phyloP scores from a whole-genome alignment of 2,797 vertebrate genomes.

The Etheostoma perlongum region DNA sequence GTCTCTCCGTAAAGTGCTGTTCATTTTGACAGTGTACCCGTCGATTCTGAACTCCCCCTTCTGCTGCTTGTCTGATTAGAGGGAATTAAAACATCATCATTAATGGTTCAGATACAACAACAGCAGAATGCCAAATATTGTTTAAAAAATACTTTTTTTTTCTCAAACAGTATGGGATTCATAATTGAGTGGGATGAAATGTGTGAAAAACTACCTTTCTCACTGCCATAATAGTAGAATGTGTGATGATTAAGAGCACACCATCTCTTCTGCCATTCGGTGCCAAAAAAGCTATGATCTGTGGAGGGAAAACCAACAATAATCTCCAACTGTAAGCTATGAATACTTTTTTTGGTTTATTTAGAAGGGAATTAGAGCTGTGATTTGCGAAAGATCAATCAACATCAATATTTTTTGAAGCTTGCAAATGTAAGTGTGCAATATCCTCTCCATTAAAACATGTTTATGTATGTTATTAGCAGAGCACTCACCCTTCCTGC shows the following conservation, averaged over 20 bases:
- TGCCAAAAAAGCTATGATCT: constrained; percentile 98
- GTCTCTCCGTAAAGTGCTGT: constrained; percentile 93
- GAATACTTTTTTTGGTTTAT: background rate
- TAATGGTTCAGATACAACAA: constrained; percentile 5
- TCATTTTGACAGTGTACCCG: constrained; percentile 93
- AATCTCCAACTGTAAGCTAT: background rate
- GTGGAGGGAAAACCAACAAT: constrained; percentile 37
- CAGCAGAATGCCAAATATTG: constrained; percentile 4
- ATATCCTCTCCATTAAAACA: background rate
- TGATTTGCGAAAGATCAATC: background rate
- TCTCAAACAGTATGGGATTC: background rate
- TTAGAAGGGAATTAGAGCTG: background rate
- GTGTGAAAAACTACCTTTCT: constrained; percentile 89
- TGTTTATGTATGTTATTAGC: background rate
- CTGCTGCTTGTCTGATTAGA: constrained; percentile 96
- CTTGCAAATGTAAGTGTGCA: background rate
- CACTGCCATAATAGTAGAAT: constrained; percentile 97
- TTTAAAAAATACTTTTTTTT: background rate
- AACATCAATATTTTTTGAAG: background rate
- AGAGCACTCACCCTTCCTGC: constrained; percentile 91
- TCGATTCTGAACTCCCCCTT: constrained; percentile 96
- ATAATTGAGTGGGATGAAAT: background rate
- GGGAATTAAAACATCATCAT: constrained; percentile 28
- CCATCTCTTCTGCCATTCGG: constrained; percentile 99
- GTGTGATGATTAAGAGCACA: constrained; percentile 90